Evolutionary conservation across 2,888 invertebrate genomes (phyloP).

Genomic region (Ditula angustiorana): DNA sequence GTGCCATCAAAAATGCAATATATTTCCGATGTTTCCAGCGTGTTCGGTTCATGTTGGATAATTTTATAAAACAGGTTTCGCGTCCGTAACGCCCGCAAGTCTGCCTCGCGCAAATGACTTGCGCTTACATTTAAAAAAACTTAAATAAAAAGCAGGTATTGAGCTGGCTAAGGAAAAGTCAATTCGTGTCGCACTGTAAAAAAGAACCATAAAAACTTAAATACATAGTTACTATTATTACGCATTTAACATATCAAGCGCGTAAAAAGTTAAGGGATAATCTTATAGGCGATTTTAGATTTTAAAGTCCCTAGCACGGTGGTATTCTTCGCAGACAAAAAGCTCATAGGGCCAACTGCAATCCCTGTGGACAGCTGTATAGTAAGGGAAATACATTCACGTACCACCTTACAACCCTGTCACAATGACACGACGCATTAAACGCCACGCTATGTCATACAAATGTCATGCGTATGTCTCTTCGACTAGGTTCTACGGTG

Average conservation of each 20-base stretch:
- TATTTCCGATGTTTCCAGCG: constrained; percentile 18
- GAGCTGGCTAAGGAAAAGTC: constrained; percentile 16
- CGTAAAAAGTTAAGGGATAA: not conserved
- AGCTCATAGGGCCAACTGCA: too few species aligned
- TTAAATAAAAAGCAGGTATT: constrained; percentile 12
- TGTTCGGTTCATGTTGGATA: constrained; percentile 49
- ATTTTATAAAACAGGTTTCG: constrained; percentile 66
- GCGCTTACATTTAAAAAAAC: constrained; percentile 51
- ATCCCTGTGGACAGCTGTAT: too few species aligned
- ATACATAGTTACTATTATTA: constrained; percentile 20
- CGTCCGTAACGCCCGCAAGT: constrained; percentile 76
- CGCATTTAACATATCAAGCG: constrained; percentile 12
- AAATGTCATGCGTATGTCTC: too few species aligned
- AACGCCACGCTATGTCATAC: too few species aligned
- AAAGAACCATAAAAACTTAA: constrained; percentile 12
- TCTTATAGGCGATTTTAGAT: not conserved
- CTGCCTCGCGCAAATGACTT: constrained; percentile 71
- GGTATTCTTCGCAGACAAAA: not conserved
- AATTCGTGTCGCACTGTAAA: constrained; percentile 19
- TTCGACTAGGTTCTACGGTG: too few species aligned
- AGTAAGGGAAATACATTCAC: too few species aligned
- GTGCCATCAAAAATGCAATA: constrained; percentile 31
- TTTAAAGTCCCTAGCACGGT: not conserved
- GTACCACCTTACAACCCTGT: too few species aligned
- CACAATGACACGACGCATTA: too few species aligned